phyloP scores from a whole-genome alignment of 2,797 vertebrate genomes.

The Cyprinella venusta region DNA sequence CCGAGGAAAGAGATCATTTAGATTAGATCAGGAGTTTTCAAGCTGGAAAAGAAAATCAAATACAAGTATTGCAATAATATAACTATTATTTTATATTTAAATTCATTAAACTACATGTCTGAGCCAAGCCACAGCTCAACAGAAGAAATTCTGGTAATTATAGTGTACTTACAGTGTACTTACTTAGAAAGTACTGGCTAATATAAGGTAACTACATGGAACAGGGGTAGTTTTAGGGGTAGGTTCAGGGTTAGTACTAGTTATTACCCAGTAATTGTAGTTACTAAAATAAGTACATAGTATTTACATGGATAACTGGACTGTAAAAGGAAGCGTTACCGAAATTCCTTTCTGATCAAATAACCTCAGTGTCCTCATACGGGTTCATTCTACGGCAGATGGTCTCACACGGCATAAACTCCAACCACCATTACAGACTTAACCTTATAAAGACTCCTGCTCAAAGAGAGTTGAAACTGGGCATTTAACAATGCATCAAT shows the following conservation, averaged over 20 bases:
- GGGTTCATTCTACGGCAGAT: constrained; percentile 46
- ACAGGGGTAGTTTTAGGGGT: no score
- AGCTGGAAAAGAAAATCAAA: neutral
- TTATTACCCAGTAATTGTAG: no score
- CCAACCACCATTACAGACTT: constrained; percentile 43
- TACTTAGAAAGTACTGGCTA: no score
- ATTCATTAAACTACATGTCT: neutral
- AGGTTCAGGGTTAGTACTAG: no score
- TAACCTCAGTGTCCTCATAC: constrained; percentile 6
- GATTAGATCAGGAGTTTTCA: neutral
- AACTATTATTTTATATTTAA: neutral
- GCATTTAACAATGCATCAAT: constrained; percentile 57
- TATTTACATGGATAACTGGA: no score
- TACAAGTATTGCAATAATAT: neutral
- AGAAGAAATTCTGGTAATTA: no score
- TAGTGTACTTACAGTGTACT: no score
- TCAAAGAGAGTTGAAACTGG: constrained; percentile 41
- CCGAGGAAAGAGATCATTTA: neutral
- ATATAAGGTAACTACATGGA: no score
- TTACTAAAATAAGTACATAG: no score
- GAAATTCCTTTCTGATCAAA: constrained; percentile 1
- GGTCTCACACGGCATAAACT: constrained; percentile 41
- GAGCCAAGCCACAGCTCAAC: neutral
- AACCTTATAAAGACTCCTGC: constrained; percentile 35
- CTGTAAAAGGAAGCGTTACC: no score